Base-by-base conservation (phyloP, 37 sponge, comb jelly and placozoan species). In the Ephydatia muelleri region DNA sequence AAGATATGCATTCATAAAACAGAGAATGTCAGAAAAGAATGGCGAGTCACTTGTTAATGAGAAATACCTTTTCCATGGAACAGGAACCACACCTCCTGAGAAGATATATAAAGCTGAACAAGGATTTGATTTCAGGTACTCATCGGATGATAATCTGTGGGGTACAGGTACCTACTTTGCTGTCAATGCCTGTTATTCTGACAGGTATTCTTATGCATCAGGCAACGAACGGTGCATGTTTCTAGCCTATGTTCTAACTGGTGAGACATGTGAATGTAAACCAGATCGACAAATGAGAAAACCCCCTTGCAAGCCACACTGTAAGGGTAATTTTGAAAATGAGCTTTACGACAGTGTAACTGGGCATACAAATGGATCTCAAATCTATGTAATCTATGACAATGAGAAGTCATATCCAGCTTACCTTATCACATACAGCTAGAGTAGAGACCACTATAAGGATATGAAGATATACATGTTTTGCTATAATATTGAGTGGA, bases 121-220 rank as follows among this genome's bases (percentile, higher is more conserved):
- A 47, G 89, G 89, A 37, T 92, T 92, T 88, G 94, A 94, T 68
- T 82, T 89, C 66, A 91, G 91, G 1, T 89, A 72, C 71, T 38
- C 80, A 25, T 5, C 38, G 16, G 14, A 14, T n/a, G 91, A 88
- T 19, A 38, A n/a, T 26, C 68, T 92, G 90, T 94, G 94, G 94
- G 94, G 94, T 1, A 65, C 33, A 0, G 94, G 88, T 14, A 81
- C 77, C 28, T 94, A 94, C 73, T 94, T 94, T 84, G 94, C 94
- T 49, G 79, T 87, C 11, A 75, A 94, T 43, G 94, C 94, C 22
- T 84, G 82, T 68, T 94, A 94, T 64, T 94, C 94, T 35, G 79
- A 88, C 31, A 34, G 39, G 11, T 90, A 90, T 64, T 43, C 83
- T 30, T 81, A 81, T 66, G 25, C 13, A n/a, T 37, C 35, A 19